Conservation (phyloP, 2,797 vertebrate genomes). For the Adelosebastes latens region DNA sequence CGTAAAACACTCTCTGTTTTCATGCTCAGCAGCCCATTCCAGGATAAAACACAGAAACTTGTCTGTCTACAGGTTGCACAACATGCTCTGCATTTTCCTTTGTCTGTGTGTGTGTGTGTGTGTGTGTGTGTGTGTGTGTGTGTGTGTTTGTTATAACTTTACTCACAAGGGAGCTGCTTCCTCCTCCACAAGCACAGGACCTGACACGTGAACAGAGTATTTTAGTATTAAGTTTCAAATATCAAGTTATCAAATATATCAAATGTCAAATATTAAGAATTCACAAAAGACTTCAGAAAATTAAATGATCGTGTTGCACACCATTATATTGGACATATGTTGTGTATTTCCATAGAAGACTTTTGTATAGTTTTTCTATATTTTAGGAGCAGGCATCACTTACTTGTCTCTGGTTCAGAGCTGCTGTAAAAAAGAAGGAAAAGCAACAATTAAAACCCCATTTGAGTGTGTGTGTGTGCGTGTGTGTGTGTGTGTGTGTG, state of each 20-base stretch:
- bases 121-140: background rate
- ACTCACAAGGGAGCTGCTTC: conserved; percentile 65
- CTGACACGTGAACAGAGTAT: conserved; percentile 41
- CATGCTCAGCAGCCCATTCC: background rate
- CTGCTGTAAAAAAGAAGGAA: conserved; percentile 23
- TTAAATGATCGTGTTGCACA: background rate
- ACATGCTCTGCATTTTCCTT: conserved; percentile 19
- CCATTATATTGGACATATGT: background rate
- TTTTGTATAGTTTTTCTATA: background rate
- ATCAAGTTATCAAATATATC: background rate
- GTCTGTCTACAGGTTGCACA: conserved; percentile 35
- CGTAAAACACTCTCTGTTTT: conserved; percentile 1
- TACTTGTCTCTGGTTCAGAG: conserved; percentile 57
- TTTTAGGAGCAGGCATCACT: conserved; percentile 18
- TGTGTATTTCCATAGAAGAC: background rate
- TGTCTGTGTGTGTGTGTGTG: background rate
- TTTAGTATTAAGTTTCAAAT: background rate
- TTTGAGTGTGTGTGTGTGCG: background rate
- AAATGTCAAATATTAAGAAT: background rate
- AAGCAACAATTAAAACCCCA: background rate
- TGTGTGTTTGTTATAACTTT: conserved; percentile 2
- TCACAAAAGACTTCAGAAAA: background rate
- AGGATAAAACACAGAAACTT: conserved; percentile 14
- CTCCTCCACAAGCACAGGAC: conserved; percentile 7
- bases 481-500: background rate